phyloP scores from a whole-genome alignment of 1,140 invertebrate genomes.

The Gryllus bimaculatus region DNA sequence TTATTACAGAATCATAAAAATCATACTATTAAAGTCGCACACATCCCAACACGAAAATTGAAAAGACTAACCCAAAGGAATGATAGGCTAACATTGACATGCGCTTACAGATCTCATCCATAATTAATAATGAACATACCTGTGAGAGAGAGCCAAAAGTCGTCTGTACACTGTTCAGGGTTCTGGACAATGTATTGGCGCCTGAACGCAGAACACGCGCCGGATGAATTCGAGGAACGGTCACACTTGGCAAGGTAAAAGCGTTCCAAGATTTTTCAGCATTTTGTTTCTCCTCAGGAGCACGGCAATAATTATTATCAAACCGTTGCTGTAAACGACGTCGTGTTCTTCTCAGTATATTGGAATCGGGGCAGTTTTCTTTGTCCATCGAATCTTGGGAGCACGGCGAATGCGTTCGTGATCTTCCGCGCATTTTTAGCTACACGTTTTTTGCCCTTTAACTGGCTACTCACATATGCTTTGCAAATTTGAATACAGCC shows the following conservation, averaged over 20 bases:
- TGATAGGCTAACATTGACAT: too few relatives aligned
- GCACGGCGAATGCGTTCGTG: background rate
- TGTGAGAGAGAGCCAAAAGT: conserved; percentile 48
- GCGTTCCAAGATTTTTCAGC: conserved; percentile 34
- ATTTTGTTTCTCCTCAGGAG: conserved; percentile 19
- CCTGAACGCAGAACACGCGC: conserved; percentile 40
- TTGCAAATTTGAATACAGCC: background rate
- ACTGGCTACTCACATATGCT: background rate
- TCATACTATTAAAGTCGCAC: background rate
- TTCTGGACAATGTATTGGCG: conserved; percentile 46
- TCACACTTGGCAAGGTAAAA: conserved; percentile 28
- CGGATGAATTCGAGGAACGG: conserved; percentile 27
- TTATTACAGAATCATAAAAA: background rate
- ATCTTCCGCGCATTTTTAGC: background rate
- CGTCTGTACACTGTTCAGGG: conserved; percentile 44
- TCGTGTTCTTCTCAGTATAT: conserved; percentile 20
- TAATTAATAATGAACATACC: conserved; percentile 30
- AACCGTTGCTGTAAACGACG: conserved; percentile 38
- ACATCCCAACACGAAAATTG: background rate
- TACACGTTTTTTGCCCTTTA: background rate
- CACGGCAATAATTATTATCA: conserved; percentile 31
- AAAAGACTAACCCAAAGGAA: too few relatives aligned
- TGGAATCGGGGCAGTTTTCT: background rate
- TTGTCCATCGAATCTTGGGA: background rate
- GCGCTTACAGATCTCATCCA: too few relatives aligned